Conservation (phyloP, 2,888 invertebrate genomes). For the Anodontia alba region DNA sequence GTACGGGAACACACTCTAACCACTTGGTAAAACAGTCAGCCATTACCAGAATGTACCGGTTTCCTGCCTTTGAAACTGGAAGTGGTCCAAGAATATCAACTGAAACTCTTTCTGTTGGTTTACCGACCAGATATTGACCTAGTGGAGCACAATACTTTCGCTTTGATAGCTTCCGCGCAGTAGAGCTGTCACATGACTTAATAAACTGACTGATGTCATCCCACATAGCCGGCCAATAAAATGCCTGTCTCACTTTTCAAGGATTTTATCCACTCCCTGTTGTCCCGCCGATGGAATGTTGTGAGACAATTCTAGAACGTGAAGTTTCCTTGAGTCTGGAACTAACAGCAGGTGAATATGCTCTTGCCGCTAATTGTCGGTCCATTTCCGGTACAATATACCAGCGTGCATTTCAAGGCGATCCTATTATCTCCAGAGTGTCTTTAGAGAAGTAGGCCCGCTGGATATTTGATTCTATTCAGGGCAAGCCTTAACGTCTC, state of each 20-base stretch:
- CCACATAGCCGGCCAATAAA: too few species aligned
- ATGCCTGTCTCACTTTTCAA: slow-evolving; percentile 6
- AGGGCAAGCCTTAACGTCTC: neutral
- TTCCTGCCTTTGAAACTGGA: slow-evolving; percentile 16
- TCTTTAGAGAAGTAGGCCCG: neutral
- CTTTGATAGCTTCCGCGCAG: too few species aligned
- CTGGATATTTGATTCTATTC: slow-evolving; percentile 11
- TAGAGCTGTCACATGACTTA: too few species aligned
- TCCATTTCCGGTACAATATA: neutral
- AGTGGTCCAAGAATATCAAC: too few species aligned
- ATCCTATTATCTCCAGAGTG: slow-evolving; percentile 6
- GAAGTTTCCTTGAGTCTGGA: neutral
- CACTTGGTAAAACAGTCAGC: slow-evolving; percentile 36
- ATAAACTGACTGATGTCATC: too few species aligned
- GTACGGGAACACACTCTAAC: slow-evolving; percentile 24
- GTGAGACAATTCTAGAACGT: slow-evolving; percentile 10
- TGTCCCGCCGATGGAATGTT: slow-evolving; percentile 28
- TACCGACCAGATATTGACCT: too few species aligned
- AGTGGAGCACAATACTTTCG: too few species aligned
- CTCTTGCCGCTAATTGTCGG: neutral
- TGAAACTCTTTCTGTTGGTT: too few species aligned
- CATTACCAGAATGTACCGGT: slow-evolving; percentile 25
- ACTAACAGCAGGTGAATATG: slow-evolving; percentile 10
- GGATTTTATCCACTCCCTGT: slow-evolving; percentile 15
- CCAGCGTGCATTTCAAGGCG: neutral